Conservation (phyloP, 2,797 vertebrate species). For the Aphelocoma californica region DNA sequence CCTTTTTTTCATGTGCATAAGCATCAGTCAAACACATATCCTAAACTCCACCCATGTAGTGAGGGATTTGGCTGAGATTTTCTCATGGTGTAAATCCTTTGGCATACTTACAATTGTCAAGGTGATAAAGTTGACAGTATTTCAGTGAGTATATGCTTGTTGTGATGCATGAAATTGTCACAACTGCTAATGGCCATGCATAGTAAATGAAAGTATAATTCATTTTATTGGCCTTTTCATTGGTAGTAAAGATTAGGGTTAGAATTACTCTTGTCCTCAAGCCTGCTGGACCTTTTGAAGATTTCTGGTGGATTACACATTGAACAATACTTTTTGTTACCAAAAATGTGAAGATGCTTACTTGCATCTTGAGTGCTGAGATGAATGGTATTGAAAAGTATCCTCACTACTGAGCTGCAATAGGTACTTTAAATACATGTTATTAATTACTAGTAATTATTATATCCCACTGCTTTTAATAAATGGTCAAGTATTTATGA, state of each 20-base stretch:
- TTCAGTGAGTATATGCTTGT: neutral
- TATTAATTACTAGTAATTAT: neutral
- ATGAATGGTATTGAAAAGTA: neutral
- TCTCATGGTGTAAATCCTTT: neutral
- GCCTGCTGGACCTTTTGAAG: neutral
- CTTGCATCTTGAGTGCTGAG: neutral
- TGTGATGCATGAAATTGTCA: neutral
- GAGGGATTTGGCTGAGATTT: neutral
- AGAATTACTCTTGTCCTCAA: neutral
- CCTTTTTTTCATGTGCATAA: neutral
- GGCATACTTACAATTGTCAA: neutral
- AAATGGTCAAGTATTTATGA: neutral
- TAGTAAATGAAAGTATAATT: neutral
- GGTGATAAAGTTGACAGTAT: neutral
- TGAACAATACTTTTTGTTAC: neutral
- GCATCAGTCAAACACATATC: neutral
- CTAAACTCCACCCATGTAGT: neutral
- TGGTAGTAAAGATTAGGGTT: neutral
- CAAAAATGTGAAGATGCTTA: neutral
- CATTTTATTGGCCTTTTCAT: neutral
- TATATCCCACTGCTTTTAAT: neutral
- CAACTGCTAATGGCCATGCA: neutral
- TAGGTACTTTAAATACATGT: neutral
- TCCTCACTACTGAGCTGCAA: neutral
- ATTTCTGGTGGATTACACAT: neutral